Evolutionary conservation across 2,113 vertebrate genomes (phyloP), one percentile per base, ranked within the genome.

Genomic region (Illadopsis cleaveri): DNA sequence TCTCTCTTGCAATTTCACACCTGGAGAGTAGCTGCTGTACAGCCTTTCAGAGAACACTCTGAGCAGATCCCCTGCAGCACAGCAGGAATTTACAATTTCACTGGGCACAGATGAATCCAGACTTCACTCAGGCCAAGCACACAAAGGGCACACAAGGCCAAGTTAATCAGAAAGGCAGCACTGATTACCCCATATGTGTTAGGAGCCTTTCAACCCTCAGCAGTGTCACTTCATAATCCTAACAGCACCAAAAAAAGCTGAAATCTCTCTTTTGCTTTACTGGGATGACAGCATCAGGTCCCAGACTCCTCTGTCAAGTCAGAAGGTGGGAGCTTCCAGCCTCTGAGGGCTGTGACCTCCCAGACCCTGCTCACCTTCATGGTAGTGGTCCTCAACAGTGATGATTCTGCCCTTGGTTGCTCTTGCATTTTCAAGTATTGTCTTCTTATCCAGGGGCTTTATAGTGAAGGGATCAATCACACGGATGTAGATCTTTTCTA

Each of bases 331-430:
- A 82, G 31, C 28, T 73, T 86, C 47, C 57, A 64, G 5, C 5
- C 20, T 31, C 48, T 35, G 30, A 10, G 38, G 9, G 5, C 16
- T 56, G 15, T 50, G 47, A 84, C 54, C 8, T 38, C 15, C 62
- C 13, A 8, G 31, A 61, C 17, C 24, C 54, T 23, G 31, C 93
- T 80, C 94, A 99, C 99, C 99, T 98, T 99, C 99, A 10, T 98
- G 98, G 96, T 99, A 99, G 95, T 99, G 99, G 93, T 99, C 99
- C 89, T 99, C 99, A 89, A 99, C 99, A 1, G 98, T 99, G 94
- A 99, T 97, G 95, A 99, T 98, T 78, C 99, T 98, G 91, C 99
- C 99, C 92, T 99, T 99, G 86, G 99, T 99, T 9, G 97, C 98
- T n/a, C 98, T 98, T 51, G 98, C 98, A 45, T 97, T 98, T 82